phyloP scores from a whole-genome alignment of 2,797 vertebrate species.

The Sebastolobus alascanus region DNA sequence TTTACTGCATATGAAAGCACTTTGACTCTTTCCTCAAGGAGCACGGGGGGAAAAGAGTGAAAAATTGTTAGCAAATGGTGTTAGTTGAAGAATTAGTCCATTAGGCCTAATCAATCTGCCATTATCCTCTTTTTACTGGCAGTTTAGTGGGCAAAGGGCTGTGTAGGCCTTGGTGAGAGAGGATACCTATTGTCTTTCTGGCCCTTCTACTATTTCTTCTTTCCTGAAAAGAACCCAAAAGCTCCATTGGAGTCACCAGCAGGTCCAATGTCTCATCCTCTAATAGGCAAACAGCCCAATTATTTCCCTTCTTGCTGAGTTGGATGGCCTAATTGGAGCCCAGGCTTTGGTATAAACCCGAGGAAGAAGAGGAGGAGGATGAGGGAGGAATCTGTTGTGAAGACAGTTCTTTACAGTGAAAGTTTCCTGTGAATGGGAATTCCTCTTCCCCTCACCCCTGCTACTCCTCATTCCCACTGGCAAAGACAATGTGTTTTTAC shows the following conservation, averaged over 20 bases:
- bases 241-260: constrained; percentile 70
- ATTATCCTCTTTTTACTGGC: constrained; percentile 83
- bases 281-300: constrained; percentile 85
- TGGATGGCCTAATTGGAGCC: constrained; percentile 80
- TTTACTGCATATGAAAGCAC: constrained; percentile 85
- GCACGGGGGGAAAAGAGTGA: constrained; percentile 23
- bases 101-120: constrained; percentile 90
- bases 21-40: constrained; percentile 63
- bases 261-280: constrained; percentile 78
- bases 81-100: constrained; percentile 89
- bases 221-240: constrained; percentile 68
- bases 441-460: constrained; percentile 29
- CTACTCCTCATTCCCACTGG: constrained; percentile 59
- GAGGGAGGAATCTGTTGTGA: constrained; percentile 63
- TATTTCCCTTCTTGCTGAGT: constrained; percentile 81
- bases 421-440: constrained; percentile 82
- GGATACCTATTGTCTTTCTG: constrained; percentile 82
- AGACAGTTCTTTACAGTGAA: constrained; percentile 75
- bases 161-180: constrained; percentile 65
- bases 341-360: constrained; percentile 56
- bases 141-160: constrained; percentile 79
- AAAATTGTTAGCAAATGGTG: constrained; percentile 78
- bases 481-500: constrained; percentile 81
- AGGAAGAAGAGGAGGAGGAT: constrained; percentile 41
- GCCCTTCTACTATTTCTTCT: constrained; percentile 32